phyloP scores from a whole-genome alignment of 2,113 vertebrate genomes.

The Pseudopipra pipra region DNA sequence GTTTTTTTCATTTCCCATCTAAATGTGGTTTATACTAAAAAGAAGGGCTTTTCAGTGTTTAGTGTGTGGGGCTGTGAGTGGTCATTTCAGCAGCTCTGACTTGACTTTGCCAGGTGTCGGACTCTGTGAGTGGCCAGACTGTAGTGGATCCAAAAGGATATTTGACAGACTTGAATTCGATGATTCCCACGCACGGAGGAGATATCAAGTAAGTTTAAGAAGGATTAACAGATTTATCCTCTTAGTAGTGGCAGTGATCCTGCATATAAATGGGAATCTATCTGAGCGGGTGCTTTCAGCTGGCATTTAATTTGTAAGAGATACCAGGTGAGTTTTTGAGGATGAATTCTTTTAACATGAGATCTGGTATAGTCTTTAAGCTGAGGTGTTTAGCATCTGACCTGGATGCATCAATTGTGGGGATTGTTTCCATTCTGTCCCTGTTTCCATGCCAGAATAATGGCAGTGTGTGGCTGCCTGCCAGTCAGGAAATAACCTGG shows the following conservation, averaged over 20 bases:
- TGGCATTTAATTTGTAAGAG: neutral
- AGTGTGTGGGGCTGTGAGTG: neutral
- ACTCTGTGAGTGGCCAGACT: conserved; percentile 97
- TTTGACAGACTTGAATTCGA: conserved; percentile 96
- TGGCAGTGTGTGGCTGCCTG: neutral
- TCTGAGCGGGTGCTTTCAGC: neutral
- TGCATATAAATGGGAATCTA: neutral
- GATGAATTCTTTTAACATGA: neutral
- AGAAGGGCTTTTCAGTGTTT: neutral
- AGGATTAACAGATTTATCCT: conserved; percentile 38
- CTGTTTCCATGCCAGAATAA: neutral
- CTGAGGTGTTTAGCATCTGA: neutral
- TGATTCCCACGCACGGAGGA: conserved; percentile 97
- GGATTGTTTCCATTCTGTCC: neutral
- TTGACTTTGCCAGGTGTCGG: conserved; percentile 83
- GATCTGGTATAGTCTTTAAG: neutral
- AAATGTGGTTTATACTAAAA: neutral
- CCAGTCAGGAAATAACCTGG: neutral
- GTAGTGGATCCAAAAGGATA: conserved; percentile 98
- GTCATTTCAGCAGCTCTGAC: neutral
- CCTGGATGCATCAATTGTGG: neutral
- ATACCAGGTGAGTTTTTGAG: neutral
- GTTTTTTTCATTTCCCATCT: neutral
- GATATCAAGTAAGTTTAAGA: conserved; percentile 91
- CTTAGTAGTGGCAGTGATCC: conserved; percentile 1